These are phyloP conservation scores for Lynx canadensis DNA, from an alignment of 2,113 vertebrate genomes.

Conservation along the genomic window DNA sequence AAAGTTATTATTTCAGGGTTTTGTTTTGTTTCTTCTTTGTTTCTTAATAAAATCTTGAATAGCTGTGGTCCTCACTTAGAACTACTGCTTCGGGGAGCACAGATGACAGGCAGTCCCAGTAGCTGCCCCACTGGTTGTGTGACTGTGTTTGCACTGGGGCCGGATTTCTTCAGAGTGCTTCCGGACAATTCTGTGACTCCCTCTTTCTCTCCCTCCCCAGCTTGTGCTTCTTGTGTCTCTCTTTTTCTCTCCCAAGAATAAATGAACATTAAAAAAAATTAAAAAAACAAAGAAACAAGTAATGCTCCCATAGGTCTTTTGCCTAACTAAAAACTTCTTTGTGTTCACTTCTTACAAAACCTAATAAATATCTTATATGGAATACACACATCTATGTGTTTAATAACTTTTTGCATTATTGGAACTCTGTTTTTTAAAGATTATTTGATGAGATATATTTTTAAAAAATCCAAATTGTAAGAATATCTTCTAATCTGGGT, in stretches of 20 bases:
- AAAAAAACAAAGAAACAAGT: background rate
- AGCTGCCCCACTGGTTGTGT: fast-evolving
- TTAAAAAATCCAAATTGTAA: background rate
- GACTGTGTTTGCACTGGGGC: background rate
- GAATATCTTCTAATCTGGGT: background rate
- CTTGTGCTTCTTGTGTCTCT: too few species aligned
- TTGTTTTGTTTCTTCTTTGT: background rate
- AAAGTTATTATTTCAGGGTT: background rate
- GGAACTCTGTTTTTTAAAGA: background rate
- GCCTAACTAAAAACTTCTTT: background rate
- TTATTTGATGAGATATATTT: background rate
- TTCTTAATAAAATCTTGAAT: background rate
- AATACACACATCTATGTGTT: background rate
- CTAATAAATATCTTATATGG: background rate
- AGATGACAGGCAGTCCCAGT: background rate
- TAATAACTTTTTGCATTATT: background rate
- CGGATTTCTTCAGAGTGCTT: background rate
- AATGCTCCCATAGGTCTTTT: background rate
- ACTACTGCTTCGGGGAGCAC: background rate
- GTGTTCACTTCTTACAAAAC: background rate
- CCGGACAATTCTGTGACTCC: too few species aligned
- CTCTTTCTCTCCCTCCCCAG: too few species aligned
- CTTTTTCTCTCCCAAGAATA: too few species aligned
- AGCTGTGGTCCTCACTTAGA: background rate
- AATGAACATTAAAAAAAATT: too few species aligned